A percentile compares a stretch with the other conserved stretches of the same genome.
Conservation (phyloP, 2,888 invertebrate genomes). For the Litoditis marina region DNA sequence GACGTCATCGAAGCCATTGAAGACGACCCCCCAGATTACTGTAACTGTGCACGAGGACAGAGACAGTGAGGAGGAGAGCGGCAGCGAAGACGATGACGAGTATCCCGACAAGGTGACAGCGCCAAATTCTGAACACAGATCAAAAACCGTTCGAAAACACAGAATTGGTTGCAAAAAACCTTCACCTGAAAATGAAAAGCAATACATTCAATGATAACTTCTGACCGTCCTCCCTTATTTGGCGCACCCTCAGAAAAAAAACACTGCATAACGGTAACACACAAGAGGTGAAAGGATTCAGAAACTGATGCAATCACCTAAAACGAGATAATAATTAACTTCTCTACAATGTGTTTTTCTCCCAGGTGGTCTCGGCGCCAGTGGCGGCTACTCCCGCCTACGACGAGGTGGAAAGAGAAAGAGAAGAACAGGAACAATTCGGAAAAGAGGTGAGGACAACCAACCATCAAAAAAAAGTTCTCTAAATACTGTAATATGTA, state of each 20-base stretch:
- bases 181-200: too few relatives aligned
- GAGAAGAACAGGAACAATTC: slow-evolving; percentile 44
- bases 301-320: too few relatives aligned
- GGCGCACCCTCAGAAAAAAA: too few relatives aligned
- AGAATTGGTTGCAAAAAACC: too few relatives aligned
- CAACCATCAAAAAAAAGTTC: too few relatives aligned
- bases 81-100: slow-evolving; percentile 58
- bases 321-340: too few relatives aligned
- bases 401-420: slow-evolving; percentile 52
- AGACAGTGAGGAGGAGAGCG: slow-evolving; percentile 44
- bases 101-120: slow-evolving; percentile 50
- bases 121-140: neutral
- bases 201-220: too few relatives aligned
- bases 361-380: slow-evolving; percentile 55
- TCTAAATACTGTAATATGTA: too few relatives aligned
- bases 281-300: too few relatives aligned
- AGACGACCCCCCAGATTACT: slow-evolving; percentile 29
- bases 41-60: slow-evolving; percentile 27
- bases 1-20: neutral
- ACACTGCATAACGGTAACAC: too few relatives aligned
- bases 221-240: too few relatives aligned
- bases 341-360: neutral
- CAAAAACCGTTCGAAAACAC: neutral
- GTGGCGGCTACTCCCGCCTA: slow-evolving; percentile 46
- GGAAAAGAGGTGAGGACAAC: slow-evolving; percentile 53